Percentiles rank a stretch among this genome's conserved stretches.
Conservation (phyloP, 2,888 invertebrate species). For the Xanthorhoe spadicearia region DNA sequence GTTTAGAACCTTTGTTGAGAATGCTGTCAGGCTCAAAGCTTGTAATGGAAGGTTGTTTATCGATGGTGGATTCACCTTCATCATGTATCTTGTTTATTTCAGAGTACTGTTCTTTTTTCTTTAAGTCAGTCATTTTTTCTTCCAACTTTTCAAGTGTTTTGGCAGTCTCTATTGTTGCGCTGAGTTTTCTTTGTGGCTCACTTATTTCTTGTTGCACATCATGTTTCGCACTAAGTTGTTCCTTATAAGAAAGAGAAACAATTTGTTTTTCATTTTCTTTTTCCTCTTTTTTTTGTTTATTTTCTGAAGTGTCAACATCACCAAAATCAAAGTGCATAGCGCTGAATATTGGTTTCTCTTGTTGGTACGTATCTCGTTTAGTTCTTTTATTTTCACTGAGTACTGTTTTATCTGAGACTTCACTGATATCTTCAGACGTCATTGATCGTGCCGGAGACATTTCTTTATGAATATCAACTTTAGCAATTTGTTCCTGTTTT, state of each 20-base stretch:
- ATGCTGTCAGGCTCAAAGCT: slow-evolving; percentile 55
- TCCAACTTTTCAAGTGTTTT: slow-evolving; percentile 78
- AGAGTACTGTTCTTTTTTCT: slow-evolving; percentile 55
- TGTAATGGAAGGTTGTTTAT: slow-evolving; percentile 43
- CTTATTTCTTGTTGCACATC: slow-evolving; percentile 14
- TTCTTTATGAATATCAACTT: slow-evolving; percentile 57
- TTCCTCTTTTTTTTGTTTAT: slow-evolving; percentile 28
- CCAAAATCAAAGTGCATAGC: slow-evolving; percentile 21
- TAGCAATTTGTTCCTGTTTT: slow-evolving; percentile 41
- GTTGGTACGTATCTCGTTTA: slow-evolving; percentile 52
- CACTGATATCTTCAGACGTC: slow-evolving; percentile 82
- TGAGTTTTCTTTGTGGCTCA: slow-evolving; percentile 55
- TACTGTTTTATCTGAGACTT: slow-evolving; percentile 75
- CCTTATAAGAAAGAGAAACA: not conserved
- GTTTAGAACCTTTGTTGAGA: slow-evolving; percentile 59
- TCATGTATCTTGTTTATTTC: slow-evolving; percentile 12
- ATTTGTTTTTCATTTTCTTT: slow-evolving; percentile 27
- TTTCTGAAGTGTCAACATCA: slow-evolving; percentile 30
- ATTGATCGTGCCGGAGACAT: slow-evolving; percentile 70
- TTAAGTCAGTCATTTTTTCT: slow-evolving; percentile 74
- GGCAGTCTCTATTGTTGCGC: slow-evolving; percentile 66
- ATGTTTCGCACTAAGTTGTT: not conserved
- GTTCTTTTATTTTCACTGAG: slow-evolving; percentile 68
- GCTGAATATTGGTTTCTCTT: slow-evolving; percentile 30
- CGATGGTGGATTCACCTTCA: slow-evolving; percentile 52